Evolutionary conservation across 2,797 vertebrate species (phyloP), one percentile per base, ranked within the genome.

Genomic region (Mormyrus hasselquistii): DNA sequence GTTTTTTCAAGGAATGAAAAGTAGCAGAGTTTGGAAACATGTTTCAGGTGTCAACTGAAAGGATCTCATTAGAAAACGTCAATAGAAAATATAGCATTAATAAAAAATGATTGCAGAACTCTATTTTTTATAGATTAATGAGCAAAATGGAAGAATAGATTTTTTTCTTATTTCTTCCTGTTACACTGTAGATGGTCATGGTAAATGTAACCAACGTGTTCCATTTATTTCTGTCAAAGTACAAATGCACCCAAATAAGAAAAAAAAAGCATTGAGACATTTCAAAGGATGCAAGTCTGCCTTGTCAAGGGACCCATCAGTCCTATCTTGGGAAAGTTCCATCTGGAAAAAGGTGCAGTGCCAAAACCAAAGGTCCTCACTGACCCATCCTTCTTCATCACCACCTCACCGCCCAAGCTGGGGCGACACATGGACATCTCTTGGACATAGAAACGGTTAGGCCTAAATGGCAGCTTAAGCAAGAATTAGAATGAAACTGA

Each of bases 111-210:
- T 85, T 50, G 49, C 47, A 50, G 22, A 50, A 85, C 22, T 52
- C 3, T n/a, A n/a, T n/a, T n/a, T 82, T 76, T 82, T 34, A 85
- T 52, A 85, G 83, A 47, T 85, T 85, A 50, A 52, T 50, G 44
- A 85, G 49, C n/a, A 85, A 85, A 85, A 85, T 85, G 8, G 22
- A 52, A 52, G 83, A 85, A 52, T 49, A 52, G 9, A 85, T 85
- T 12, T 22, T 47, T 83, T 85, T 52, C 25, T 85, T 25, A 1
- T 85, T 47, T 85, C 41, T 85, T 22, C n/a, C 82, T 52, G 49
- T 49, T 85, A 19, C 65, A 44, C 76, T 47, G 73, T 38, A 82
- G 38, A 82, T 82, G 41, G 76, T 82, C 41, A 79, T 79, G 19
- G 47, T 10, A 29, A 52, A 85, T 50, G n/a, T 76, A 29, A 52